A percentile compares a stretch with the other conserved stretches of the same genome.
Conservation (phyloP, 2,797 vertebrate species). For the Cynodonichthys magdalenae region DNA sequence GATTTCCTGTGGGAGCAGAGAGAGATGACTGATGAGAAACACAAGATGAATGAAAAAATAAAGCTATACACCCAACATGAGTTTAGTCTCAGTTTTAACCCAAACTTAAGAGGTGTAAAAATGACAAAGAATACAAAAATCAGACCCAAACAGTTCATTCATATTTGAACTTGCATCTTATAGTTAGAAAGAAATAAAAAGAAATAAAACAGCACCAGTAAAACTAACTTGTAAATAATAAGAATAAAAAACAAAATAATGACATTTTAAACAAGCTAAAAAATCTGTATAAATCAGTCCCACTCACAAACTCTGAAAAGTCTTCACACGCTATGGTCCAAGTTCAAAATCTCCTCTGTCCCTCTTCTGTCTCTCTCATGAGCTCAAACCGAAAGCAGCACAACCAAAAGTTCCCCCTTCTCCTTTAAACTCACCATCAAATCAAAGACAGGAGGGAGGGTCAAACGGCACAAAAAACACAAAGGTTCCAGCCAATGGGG, state of each 20-base stretch:
- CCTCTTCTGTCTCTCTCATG: constrained; percentile 39
- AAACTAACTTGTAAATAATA: constrained; percentile 1
- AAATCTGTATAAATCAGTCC: neutral
- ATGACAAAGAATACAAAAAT: too few species aligned
- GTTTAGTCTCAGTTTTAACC: neutral
- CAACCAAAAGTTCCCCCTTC: constrained; percentile 68
- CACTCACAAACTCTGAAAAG: constrained; percentile 59
- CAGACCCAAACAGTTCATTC: too few species aligned
- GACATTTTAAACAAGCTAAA: neutral
- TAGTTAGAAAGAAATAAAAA: neutral
- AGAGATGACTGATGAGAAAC: neutral
- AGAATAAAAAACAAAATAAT: neutral
- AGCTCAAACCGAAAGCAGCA: constrained; percentile 45
- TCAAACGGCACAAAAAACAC: constrained; percentile 40
- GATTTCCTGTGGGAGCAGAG: constrained; percentile 86
- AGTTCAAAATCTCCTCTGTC: constrained; percentile 46
- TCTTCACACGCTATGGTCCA: constrained; percentile 28
- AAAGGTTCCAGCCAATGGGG: constrained; percentile 66
- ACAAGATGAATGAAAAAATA: neutral
- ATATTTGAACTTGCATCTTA: too few species aligned
- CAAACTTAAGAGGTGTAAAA: too few species aligned
- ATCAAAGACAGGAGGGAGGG: constrained; percentile 75
- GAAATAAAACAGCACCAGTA: neutral
- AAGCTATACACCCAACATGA: neutral
- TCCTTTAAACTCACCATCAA: constrained; percentile 69